Evolutionary conservation across 2,113 vertebrate species (phyloP), one percentile per base, ranked within the genome.

Genomic region (Pseudolaguvia tuberculata): DNA sequence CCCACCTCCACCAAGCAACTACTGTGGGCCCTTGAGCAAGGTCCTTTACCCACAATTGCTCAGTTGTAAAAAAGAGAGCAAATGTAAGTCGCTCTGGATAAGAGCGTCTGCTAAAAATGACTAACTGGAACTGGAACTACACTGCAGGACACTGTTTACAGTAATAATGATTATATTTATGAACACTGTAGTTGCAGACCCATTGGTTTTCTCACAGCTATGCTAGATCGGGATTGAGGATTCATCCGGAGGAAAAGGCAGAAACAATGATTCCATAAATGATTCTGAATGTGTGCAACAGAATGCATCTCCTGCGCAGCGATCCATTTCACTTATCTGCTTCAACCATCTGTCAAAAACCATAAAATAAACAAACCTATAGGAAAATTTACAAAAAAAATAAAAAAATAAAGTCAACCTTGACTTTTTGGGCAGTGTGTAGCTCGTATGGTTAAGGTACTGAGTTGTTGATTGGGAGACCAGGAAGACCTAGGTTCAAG

Each of bases 231-330:
- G 7, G 9, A 52, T 3, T 13, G n/a, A 17, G n/a, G 20, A 35
- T 35, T 20, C 11, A 35, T 39, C 27, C 27, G 21, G 27, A 59
- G 20, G 25, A 18, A 61, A 6, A 27, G 9, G 8, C 8, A 25
- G 39, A 31, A 58, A 73, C 29, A n/a, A 5, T 52, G 47, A 45
- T n/a, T 21, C 35, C 35, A 57, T 13, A 3, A 79, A 21, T 48
- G 2, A 78, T 45, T 42, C 17, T 11, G 3, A 20, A 20, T 21
- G 52, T 31, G 21, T 29, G 29, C 65, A 62, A 75, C 53, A 27
- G 29, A 65, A 55, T 51, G 31, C 56, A 68, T 76, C 68, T 51
- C 62, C 67, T 76, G 27, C 45, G 2, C 39, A 50, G 45, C 21
- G 45, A n/a, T 39, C 51, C 10, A 27, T 20, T 42, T 63, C 23